Base-by-base conservation (phyloP, 2,797 vertebrate species). In the Gephyroberyx darwinii region DNA sequence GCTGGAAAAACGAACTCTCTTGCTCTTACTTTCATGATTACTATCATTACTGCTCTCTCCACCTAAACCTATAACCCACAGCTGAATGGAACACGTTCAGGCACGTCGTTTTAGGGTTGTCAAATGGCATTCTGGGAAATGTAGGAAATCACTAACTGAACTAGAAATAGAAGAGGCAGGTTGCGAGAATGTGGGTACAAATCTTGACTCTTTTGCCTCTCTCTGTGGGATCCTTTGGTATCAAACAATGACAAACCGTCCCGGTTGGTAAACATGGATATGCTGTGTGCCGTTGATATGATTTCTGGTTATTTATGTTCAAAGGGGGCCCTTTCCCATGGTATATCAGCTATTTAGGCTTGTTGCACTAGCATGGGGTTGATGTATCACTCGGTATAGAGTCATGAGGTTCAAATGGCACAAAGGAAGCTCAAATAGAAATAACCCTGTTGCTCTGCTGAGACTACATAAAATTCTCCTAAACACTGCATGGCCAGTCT, bases 391-490 rank as follows among this genome's bases (percentile, higher is more conserved):
- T 43, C 30, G 26, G 35, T 33, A 43, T 0, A 3, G 7, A 43
- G 56, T 69, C 10, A 43, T 0, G 2, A 47, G 19, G 53, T 30
- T 45, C 6, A 35, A 31, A 13, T 0, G 51, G 33, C 16, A 37
- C 43, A 69, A 65, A 68, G 41, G 63, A 53, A 30, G 19, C 26
- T 65, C 61, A 45, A 61, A 67, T 37, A 55, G 41, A 63, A 61
- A 48, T n/a, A 22, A 62, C 16, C 43, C 20, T 0, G 3, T 74
- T 35, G 53, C 3, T 61, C 35, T 48, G n/a, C 4, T 5, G 2
- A 48, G 26, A 61, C 20, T 68, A 63, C 8, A 47, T 16, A 16
- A 14, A 14, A 37, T 47, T 50, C 45, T 10, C 30, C 52, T 4
- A 31, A 31, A 26, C 17, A 14, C 60, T 33, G 72, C 53, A 13